Conservation (phyloP, 2,888 invertebrate species). For the Thera britannica region DNA sequence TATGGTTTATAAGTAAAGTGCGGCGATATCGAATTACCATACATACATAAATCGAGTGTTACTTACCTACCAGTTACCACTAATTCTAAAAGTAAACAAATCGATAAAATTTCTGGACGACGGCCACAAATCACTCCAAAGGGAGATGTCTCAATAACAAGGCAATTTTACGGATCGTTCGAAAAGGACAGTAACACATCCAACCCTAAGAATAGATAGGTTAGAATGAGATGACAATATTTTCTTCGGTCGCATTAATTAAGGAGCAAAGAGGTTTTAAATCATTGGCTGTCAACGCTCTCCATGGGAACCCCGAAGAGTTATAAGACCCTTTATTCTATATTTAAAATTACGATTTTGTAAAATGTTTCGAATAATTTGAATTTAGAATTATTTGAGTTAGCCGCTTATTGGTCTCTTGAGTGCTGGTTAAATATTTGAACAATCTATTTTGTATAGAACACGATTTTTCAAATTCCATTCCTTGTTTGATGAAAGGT, state of each 20-base stretch:
- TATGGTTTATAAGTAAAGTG: slow-evolving; percentile 51
- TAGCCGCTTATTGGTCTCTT: slow-evolving; percentile 65
- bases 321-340: slow-evolving; percentile 83
- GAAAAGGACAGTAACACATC: slow-evolving; percentile 52
- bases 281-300: slow-evolving; percentile 82
- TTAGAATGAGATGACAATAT: slow-evolving; percentile 59
- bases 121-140: slow-evolving; percentile 74
- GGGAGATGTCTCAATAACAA: slow-evolving; percentile 79
- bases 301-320: slow-evolving; percentile 82
- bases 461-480: slow-evolving; percentile 24
- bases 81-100: slow-evolving; percentile 83
- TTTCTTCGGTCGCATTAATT: slow-evolving; percentile 72
- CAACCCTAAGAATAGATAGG: slow-evolving; percentile 40
- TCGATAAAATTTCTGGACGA: slow-evolving; percentile 75
- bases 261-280: slow-evolving; percentile 77
- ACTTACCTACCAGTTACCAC: slow-evolving; percentile 58
- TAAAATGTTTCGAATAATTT: slow-evolving; percentile 76
- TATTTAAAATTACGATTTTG: slow-evolving; percentile 83
- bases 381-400: slow-evolving; percentile 53
- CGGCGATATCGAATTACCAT: slow-evolving; percentile 70
- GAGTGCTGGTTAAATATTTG: slow-evolving; percentile 51
- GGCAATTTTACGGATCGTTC: slow-evolving; percentile 60
- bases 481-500: background rate
- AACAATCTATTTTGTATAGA: slow-evolving; percentile 45
- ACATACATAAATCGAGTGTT: slow-evolving; percentile 67